Percentiles rank a stretch among this genome's conserved stretches.
Conservation (phyloP, 2,113 vertebrate species). For the Gymnobelideus leadbeateri region DNA sequence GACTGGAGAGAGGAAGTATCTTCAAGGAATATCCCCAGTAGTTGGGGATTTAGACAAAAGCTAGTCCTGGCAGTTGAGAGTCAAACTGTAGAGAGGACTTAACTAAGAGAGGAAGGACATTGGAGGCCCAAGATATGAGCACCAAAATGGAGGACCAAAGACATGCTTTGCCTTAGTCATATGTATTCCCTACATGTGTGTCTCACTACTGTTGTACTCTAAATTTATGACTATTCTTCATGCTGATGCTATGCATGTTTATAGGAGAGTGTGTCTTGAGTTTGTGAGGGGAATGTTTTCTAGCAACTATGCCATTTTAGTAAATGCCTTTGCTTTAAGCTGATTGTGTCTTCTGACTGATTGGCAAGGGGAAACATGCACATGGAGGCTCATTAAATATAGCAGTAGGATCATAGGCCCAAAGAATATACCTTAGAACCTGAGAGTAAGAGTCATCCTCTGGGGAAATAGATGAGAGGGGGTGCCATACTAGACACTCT, state of each 20-base stretch:
- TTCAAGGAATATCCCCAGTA: background rate
- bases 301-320: background rate
- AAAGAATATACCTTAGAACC: background rate
- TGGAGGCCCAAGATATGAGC: background rate
- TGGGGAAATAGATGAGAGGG: background rate
- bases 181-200: background rate
- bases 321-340: background rate
- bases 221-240: background rate
- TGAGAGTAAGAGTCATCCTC: background rate
- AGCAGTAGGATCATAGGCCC: background rate
- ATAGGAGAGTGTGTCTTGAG: background rate
- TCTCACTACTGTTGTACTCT: background rate
- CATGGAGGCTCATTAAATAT: background rate
- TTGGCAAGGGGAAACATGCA: background rate
- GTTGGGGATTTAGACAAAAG: background rate
- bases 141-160: background rate
- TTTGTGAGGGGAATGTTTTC: background rate
- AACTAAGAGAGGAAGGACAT: background rate
- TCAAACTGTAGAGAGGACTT: background rate
- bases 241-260: background rate
- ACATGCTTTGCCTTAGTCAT: background rate
- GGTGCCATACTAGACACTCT: background rate
- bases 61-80: background rate
- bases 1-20: background rate
- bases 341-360: background rate